Evolutionary conservation across 2,888 invertebrate genomes (phyloP).

Genomic region (Drosophila bunnanda): DNA sequence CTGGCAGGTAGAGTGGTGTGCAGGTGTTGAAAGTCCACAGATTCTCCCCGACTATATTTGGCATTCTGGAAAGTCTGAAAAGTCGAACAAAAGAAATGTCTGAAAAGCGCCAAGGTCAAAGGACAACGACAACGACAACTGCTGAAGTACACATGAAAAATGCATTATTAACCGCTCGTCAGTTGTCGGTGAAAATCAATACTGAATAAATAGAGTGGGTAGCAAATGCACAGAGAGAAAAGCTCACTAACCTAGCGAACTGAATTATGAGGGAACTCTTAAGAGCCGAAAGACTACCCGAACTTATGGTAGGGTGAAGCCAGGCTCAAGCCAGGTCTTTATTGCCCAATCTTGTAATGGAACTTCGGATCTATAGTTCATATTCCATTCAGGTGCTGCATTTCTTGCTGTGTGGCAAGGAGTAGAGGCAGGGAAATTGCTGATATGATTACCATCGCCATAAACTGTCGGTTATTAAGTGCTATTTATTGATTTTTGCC

Average conservation of each 20-base stretch:
- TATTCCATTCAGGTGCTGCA: neutral
- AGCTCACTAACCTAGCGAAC: neutral
- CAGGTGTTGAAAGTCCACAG: conserved; percentile 12
- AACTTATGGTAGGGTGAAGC: neutral
- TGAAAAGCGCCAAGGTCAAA: conserved; percentile 4
- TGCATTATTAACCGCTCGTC: conserved; percentile 30
- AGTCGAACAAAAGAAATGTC: neutral
- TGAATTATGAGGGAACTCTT: neutral
- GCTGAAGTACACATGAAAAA: conserved; percentile 40
- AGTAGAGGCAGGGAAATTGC: conserved; percentile 1
- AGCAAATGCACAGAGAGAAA: conserved; percentile 3
- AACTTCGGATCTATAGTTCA: neutral
- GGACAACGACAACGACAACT: conserved; percentile 29
- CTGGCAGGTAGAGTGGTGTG: neutral
- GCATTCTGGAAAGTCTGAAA: neutral
- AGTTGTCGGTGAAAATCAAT: conserved; percentile 38
- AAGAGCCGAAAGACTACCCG: neutral
- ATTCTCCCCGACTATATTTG: conserved; percentile 3
- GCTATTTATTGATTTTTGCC: conserved; percentile 38
- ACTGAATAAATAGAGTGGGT: conserved; percentile 11
- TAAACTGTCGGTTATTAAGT: conserved; percentile 40
- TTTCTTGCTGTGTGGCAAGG: conserved; percentile 3
- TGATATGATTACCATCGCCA: conserved; percentile 41
- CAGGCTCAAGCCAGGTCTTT: neutral
- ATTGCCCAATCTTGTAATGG: too few relatives aligned